phyloP scores from a whole-genome alignment of 2,888 invertebrate species.

The Ochropleura plecta region DNA sequence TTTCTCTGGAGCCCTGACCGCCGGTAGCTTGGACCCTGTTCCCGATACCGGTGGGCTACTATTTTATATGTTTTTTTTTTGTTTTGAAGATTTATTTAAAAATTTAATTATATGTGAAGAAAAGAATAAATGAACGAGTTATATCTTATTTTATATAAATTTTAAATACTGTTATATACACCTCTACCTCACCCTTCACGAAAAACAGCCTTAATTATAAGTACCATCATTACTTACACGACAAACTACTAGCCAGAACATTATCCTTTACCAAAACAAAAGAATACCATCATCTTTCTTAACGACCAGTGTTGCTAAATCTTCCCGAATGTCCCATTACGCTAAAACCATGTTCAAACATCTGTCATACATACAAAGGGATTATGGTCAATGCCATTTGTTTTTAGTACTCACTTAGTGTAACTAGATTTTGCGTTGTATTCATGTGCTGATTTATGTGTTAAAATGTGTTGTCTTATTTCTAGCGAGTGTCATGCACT shows the following conservation, averaged over 20 bases:
- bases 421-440: constrained; percentile 34
- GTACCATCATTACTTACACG: background rate
- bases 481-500: background rate
- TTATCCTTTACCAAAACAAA: constrained; percentile 26
- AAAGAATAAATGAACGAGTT: no score
- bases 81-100: no score
- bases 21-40: no score
- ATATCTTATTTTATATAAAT: no score
- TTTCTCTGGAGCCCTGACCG: no score
- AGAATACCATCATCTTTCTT: constrained; percentile 25
- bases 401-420: constrained; percentile 30
- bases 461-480: constrained; percentile 21
- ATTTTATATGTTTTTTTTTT: no score
- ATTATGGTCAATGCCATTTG: constrained; percentile 33
- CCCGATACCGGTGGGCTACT: no score
- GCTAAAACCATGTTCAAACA: constrained; percentile 29
- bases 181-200: no score
- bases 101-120: no score
- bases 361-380: constrained; percentile 37
- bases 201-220: background rate
- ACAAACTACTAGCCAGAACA: background rate
- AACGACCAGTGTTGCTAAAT: constrained; percentile 40
- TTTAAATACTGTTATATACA: no score
- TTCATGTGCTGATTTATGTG: constrained; percentile 28
- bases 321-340: constrained; percentile 25